These are phyloP conservation scores for Cercopithecus neglectus DNA, from an alignment of 2,797 vertebrate genomes.

Conservation along the genomic window DNA sequence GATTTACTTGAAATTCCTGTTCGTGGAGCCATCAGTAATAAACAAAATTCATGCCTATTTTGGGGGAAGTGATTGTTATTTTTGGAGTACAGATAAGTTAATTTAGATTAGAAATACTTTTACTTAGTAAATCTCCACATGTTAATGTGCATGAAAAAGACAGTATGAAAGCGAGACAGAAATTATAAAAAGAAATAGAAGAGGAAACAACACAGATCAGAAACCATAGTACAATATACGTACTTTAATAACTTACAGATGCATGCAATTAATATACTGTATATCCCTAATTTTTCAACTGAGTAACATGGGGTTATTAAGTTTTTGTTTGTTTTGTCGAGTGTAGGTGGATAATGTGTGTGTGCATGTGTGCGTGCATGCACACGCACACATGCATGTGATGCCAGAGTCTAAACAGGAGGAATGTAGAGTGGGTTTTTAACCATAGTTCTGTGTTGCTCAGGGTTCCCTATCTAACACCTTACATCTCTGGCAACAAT, in stretches of 20 bases:
- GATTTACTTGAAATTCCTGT: background rate
- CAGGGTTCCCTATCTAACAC: background rate
- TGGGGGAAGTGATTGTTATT: background rate
- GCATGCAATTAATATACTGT: background rate
- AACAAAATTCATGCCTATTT: background rate
- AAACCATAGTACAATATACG: background rate
- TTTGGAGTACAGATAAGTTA: background rate
- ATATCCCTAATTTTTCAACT: background rate
- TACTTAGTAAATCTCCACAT: background rate
- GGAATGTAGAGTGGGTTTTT: background rate
- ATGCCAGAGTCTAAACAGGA: background rate
- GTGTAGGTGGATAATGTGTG: background rate
- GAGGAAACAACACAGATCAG: background rate
- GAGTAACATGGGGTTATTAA: background rate
- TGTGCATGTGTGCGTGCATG: background rate
- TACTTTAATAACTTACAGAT: background rate
- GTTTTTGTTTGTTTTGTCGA: background rate
- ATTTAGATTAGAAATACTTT: background rate
- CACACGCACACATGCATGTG: background rate
- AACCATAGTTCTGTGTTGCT: background rate
- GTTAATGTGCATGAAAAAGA: background rate
- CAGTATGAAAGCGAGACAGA: background rate
- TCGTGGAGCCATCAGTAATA: background rate
- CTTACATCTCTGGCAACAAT: background rate
- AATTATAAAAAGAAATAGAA: background rate